Evolutionary conservation across 2,797 vertebrate species (phyloP), one percentile per base, ranked within the genome.

Genomic region (Poliocrania exsul): DNA sequence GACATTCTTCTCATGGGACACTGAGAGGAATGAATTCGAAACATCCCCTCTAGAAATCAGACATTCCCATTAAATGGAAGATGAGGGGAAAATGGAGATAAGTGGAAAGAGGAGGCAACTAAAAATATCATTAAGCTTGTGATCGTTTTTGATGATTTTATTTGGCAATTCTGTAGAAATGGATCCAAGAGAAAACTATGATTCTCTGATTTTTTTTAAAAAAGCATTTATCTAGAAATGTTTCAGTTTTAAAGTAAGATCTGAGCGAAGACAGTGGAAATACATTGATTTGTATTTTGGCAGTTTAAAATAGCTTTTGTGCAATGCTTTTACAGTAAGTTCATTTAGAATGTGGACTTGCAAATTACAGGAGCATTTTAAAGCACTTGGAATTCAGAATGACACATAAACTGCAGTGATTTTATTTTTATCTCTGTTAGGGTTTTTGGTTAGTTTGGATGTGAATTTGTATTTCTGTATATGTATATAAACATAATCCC

Each of bases 111-210:
- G 57, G 78, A 91, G 74, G 75, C 3, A 3, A 73, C 92, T 94
- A 89, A 96, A 95, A 93, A 89, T 92, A 93, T 13, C 79, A 50
- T n/a, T 78, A 80, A 85, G 10, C 88, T 94, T 86, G 74, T 93
- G 83, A 84, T 94, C 61, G 79, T 60, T 80, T 40, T 75, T 75
- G 66, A 81, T 70, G 54, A 60, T 78, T 89, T 25, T 77, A 80
- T 85, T 82, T 81, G 67, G 23, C 14, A 33, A 57, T 84, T 90
- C 70, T 51, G 38, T 65, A 82, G 73, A 81, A 79, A 81, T 20
- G 20, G n/a, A 81, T 77, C 28, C 16, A n/a, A 67, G 64, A 60
- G 40, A 85, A 93, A 87, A 62, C 14, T 26, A 49, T 19, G 37
- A 46, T 66, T 74, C 49, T 82, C n/a, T 71, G 51, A 23, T 35